Percentiles rank a stretch among this genome's conserved stretches.
Evolutionary conservation across 2,888 invertebrate genomes (phyloP).

Genomic region (Sesamia inferens): DNA sequence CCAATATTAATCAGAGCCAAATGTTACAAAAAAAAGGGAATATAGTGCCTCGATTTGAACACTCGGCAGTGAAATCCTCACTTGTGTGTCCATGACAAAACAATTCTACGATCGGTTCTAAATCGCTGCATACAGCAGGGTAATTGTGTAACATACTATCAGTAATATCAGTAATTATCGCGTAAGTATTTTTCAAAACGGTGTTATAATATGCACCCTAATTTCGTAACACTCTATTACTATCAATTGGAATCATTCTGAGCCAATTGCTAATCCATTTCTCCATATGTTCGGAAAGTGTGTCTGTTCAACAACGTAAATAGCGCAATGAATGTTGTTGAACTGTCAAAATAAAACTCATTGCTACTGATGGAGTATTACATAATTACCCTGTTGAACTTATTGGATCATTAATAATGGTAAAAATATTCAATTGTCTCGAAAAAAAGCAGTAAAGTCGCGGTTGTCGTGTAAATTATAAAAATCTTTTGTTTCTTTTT

Average conservation of each 20-base stretch:
- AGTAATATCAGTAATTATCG: background rate
- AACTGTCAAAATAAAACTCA: no score
- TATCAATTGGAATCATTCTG: no score
- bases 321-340: no score
- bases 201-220: background rate
- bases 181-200: background rate
- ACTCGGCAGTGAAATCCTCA: constrained; percentile 7
- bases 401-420: background rate
- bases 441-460: constrained; percentile 25
- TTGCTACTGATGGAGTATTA: no score
- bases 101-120: background rate
- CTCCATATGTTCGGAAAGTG: no score
- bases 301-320: no score
- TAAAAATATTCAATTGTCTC: background rate
- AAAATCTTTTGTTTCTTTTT: constrained; percentile 18
- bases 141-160: no score
- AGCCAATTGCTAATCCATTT: no score
- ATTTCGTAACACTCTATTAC: no score
- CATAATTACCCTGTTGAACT: no score
- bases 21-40: background rate
- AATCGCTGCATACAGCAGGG: background rate
- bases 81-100: background rate
- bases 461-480: constrained; percentile 30
- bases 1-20: background rate
- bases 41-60: background rate